A percentile compares a stretch with the other conserved stretches of the same genome.
These are phyloP conservation scores for Microdon myrmicae DNA, from an alignment of 2,888 invertebrate genomes.

Conservation along the genomic window DNA sequence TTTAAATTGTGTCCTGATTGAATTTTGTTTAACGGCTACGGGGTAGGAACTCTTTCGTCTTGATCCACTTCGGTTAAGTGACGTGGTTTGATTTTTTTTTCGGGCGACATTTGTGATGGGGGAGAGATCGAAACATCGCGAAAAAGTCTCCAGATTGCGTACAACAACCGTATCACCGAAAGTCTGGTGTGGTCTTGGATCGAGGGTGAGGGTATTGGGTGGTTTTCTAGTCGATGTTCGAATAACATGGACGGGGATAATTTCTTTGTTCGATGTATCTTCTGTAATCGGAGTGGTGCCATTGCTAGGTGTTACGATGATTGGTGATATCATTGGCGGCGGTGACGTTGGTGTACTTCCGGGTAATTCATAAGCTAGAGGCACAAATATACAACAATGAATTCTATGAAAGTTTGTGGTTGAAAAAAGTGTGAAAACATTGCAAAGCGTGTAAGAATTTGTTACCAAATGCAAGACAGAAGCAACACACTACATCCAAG, in stretches of 20 bases:
- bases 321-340: constrained; percentile 53
- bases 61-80: constrained; percentile 28
- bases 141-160: constrained; percentile 44
- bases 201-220: constrained; percentile 50
- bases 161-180: constrained; percentile 46
- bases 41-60: constrained; percentile 29
- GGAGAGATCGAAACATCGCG: constrained; percentile 15
- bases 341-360: constrained; percentile 53
- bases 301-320: constrained; percentile 37
- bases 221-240: constrained; percentile 48
- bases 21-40: constrained; percentile 24
- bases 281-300: constrained; percentile 17
- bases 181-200: constrained; percentile 23
- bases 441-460: constrained; percentile 23
- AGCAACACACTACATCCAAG: constrained; percentile 20
- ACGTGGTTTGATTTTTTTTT: constrained; percentile 6
- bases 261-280: constrained; percentile 13
- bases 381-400: no score
- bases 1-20: constrained; percentile 35
- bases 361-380: constrained; percentile 55
- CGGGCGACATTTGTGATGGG: neutral
- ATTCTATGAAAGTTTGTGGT: no score
- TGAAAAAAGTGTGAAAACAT: constrained; percentile 24
- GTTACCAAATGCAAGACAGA: constrained; percentile 19
- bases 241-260: constrained; percentile 41